Evolutionary conservation across 2,113 vertebrate genomes (phyloP), one percentile per base, ranked within the genome.

Genomic region (Proterorhinus semilunaris): DNA sequence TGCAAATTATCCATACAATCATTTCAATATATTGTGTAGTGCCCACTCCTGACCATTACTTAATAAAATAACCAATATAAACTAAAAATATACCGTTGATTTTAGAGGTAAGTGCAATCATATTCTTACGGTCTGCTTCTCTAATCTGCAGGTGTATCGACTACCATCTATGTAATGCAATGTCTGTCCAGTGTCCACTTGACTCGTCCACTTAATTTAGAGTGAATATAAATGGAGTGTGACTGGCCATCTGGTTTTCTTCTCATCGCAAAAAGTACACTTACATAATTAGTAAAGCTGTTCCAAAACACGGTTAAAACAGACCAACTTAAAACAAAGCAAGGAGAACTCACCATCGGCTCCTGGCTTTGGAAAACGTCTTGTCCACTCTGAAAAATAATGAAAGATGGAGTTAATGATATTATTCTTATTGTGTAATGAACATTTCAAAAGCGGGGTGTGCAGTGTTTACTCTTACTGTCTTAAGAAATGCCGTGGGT

Each of bases 351-450:
- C 81, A 92, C 91, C 89, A 91, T 61, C 78, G n/a, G 64, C 85
- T 87, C 69, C 90, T 88, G 75, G 88, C 82, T 71, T 83, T 92
- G 76, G 89, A 78, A 74, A 92, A 92, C 1, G 89, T 87, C 84
- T 90, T 91, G 83, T 92, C 91, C 74, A 91, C 89, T 71, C 91
- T 92, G 76, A 10, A 86, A 86, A 66, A 11, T 62, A 58, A 66
- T 36, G 27, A 36, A 3, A 36, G 27, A 36, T 36, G 27, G 27
- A 36, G 27, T 36, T 36, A 36, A 36, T 36, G 1, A 36, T 36
- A 36, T 36, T 36, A 36, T 36, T 36, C 27, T 5, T 36, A 36
- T 36, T 36, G 3, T 36, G 27, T 36, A 36, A 36, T 36, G 27
- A 36, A 36, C 27, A 36, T 36, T 36, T 36, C 4, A 36, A 36